These are phyloP conservation scores for Eubucco bourcierii DNA, from an alignment of 2,113 vertebrate species.

Conservation along the genomic window DNA sequence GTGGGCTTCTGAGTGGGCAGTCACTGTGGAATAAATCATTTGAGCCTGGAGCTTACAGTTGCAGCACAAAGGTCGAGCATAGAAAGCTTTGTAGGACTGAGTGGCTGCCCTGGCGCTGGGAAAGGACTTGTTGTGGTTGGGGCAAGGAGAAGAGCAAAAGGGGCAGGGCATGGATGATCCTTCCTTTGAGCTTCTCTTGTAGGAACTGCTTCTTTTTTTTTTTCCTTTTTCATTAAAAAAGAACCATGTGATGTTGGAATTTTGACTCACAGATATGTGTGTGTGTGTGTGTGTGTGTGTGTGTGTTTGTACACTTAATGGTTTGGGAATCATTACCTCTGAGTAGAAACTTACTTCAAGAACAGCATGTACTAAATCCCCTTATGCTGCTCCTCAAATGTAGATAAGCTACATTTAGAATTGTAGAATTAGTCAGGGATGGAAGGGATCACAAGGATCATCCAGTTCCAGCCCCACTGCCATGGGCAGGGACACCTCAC, in stretches of 20 bases:
- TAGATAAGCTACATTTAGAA: neutral
- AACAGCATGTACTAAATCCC: neutral
- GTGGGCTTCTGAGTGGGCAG: neutral
- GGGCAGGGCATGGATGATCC: neutral
- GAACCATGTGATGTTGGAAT: neutral
- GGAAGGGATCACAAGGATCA: too few species aligned
- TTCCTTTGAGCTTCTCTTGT: neutral
- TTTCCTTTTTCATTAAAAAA: too few species aligned
- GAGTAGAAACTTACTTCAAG: neutral
- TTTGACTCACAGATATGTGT: accelerated
- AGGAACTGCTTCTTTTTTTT: too few species aligned
- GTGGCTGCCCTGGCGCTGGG: neutral
- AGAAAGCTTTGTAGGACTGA: neutral
- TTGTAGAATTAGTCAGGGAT: too few species aligned
- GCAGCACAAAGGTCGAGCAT: neutral
- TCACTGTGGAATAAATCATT: neutral
- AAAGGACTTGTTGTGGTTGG: neutral
- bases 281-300: neutral
- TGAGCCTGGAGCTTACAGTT: neutral
- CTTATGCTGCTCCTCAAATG: neutral
- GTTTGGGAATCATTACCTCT: neutral
- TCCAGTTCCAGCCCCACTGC: too few species aligned
- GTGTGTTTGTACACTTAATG: neutral
- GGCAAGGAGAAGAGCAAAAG: too few species aligned
- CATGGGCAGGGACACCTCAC: too few species aligned